Base-by-base conservation (phyloP, 2,888 invertebrate species). In the Lasioglossum leucozonium region DNA sequence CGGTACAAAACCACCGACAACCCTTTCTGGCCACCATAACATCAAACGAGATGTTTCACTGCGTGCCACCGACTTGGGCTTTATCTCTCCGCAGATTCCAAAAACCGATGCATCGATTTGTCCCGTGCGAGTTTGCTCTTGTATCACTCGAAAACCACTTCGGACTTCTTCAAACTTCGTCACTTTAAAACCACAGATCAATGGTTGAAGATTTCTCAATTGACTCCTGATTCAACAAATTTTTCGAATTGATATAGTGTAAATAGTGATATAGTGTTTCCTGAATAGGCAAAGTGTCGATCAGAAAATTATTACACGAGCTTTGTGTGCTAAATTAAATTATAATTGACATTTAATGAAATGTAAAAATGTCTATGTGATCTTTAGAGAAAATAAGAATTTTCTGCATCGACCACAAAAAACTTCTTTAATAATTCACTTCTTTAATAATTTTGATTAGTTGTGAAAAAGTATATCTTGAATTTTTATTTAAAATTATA, bases 11-110 rank as follows among this genome's bases (percentile, higher is more conserved):
- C 85, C 85, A 73, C 81, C 75, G 79, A 69, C 82, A 82, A 83
- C 88, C 87, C 87, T 82, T 85, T 85, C 81, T 74, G 72, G 58
- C 72, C 71, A 74, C 51, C 55, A 5, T 81, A 72, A 62, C 77
- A 71, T 72, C 47, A 81, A 44, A 78, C 74, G 67, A 51, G 37
- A 75, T 51, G 40, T 65, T 77, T 72, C 58, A 76, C 77, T 77
- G 16, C 81, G 55, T 37, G 47, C 72, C 67, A 37, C 71, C 65
- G 77, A 71, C 55, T 72, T 77, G 47, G 58, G 69, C n/a, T 71
- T 79, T 67, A 11, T 72, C 55, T 69, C 37, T 74, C 37, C 11
- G 16, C 47, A 4, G n/a, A 67, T 67, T 67, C 22, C 16, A 11
- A n/a, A 67, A 65, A 65, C 65, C 65, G 34, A 34, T 34, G 8